A percentile compares a stretch with the other conserved stretches of the same genome.
These are phyloP conservation scores for Atrichornis clamosus DNA, from an alignment of 2,113 vertebrate genomes.

Conservation along the genomic window DNA sequence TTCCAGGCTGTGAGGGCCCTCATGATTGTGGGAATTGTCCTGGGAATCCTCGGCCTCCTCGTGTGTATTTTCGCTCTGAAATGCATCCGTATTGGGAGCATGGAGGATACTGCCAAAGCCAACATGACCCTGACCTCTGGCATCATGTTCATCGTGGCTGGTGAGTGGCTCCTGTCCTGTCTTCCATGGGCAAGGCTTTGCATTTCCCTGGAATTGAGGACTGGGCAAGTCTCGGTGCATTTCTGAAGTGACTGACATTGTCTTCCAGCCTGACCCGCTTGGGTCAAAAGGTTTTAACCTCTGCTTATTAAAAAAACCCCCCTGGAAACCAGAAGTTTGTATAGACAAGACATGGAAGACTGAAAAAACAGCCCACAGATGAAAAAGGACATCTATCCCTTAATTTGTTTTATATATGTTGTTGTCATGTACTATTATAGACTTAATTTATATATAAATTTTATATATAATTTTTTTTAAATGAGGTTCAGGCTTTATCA, in stretches of 20 bases:
- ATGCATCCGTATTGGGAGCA: slow-evolving; percentile 86
- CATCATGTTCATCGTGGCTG: slow-evolving; percentile 84
- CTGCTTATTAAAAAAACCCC: background rate
- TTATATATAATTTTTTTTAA: background rate
- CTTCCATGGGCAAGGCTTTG: background rate
- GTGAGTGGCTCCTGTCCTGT: slow-evolving; percentile 9
- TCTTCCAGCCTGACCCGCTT: background rate
- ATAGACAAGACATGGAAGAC: background rate
- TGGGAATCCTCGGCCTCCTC: slow-evolving; percentile 79
- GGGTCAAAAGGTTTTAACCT: background rate
- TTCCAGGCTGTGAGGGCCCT: slow-evolving; percentile 87
- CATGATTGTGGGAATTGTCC: slow-evolving; percentile 87
- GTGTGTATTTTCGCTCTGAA: slow-evolving; percentile 87
- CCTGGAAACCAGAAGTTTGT: background rate
- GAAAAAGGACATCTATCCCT: background rate
- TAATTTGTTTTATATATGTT: background rate
- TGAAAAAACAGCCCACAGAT: background rate
- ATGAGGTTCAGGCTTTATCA: background rate
- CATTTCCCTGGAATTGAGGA: background rate
- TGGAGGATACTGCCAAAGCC: slow-evolving; percentile 87
- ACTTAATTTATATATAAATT: background rate
- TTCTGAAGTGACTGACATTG: background rate
- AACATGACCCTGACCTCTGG: slow-evolving; percentile 88
- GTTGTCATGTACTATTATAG: background rate
- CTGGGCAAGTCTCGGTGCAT: background rate